These are phyloP conservation scores for Brachionichthys hirsutus DNA, from an alignment of 2,113 vertebrate genomes.

Conservation along the genomic window DNA sequence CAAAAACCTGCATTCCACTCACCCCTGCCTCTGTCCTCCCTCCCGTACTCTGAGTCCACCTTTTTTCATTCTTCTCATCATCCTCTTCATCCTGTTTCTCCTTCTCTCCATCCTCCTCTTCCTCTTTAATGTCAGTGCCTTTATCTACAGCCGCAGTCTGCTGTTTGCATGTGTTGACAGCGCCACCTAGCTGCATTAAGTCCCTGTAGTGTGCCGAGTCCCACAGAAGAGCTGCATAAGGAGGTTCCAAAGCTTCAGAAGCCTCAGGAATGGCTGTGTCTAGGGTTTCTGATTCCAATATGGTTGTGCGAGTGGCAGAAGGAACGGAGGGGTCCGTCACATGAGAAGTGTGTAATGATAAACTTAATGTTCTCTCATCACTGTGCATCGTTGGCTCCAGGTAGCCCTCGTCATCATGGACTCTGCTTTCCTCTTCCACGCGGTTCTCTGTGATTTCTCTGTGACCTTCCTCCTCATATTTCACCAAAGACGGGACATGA, in stretches of 20 bases:
- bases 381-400: constrained; percentile 33
- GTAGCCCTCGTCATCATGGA: constrained; percentile 20
- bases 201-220: constrained; percentile 39
- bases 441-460: constrained; percentile 42
- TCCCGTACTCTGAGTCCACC: constrained; percentile 43
- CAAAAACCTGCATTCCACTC: constrained; percentile 15
- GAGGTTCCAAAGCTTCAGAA: constrained; percentile 12
- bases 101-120: constrained; percentile 51
- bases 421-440: constrained; percentile 34
- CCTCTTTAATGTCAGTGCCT: constrained; percentile 26
- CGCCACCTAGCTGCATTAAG: constrained; percentile 20
- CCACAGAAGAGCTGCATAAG: constrained; percentile 36
- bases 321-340: constrained; percentile 17
- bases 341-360: constrained; percentile 28
- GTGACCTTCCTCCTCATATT: constrained; percentile 49
- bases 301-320: constrained; percentile 17
- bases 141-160: constrained; percentile 8
- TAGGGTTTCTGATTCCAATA: constrained; percentile 39
- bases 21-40: constrained; percentile 49
- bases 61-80: constrained; percentile 63
- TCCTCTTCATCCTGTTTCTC: constrained; percentile 67
- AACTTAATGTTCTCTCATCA: constrained; percentile 25
- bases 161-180: constrained; percentile 3
- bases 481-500: constrained; percentile 39
- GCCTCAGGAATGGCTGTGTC: constrained; percentile 36